These are phyloP conservation scores for Danio tinwini DNA, from an alignment of 2,797 vertebrate genomes.

Conservation along the genomic window DNA sequence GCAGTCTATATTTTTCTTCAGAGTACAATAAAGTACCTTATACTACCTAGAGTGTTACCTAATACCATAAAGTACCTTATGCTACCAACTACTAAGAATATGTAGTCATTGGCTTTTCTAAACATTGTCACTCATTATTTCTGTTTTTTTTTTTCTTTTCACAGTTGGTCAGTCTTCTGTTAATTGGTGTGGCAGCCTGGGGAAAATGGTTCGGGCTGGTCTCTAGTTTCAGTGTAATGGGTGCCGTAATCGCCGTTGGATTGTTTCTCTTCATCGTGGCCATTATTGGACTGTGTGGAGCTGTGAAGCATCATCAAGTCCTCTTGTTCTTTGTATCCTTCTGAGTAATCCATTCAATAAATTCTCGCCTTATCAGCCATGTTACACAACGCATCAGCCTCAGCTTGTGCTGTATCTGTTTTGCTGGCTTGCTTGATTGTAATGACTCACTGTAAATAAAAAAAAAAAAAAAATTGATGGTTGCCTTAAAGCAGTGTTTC, in stretches of 20 bases:
- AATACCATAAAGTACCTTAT: too few relatives aligned
- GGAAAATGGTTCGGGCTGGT: conserved; percentile 93
- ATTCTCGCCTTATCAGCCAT: not conserved
- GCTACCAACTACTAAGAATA: too few relatives aligned
- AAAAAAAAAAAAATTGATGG: too few relatives aligned
- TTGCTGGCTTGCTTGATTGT: not conserved
- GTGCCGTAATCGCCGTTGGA: conserved; percentile 88
- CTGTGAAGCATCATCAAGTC: conserved; percentile 93
- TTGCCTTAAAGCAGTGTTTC: too few relatives aligned
- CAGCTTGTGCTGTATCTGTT: not conserved
- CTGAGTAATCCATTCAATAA: not conserved
- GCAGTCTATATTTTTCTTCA: too few relatives aligned
- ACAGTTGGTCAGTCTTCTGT: conserved; percentile 91
- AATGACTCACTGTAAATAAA: too few relatives aligned
- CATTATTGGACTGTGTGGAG: conserved; percentile 88
- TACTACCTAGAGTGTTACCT: too few relatives aligned
- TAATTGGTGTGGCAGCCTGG: conserved; percentile 91
- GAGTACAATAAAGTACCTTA: too few relatives aligned
- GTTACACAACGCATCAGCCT: not conserved
- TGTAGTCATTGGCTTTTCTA: not conserved
- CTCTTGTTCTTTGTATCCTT: conserved; percentile 99
- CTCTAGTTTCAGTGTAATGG: conserved; percentile 91
- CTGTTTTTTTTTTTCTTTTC: not conserved
- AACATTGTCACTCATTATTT: not conserved
- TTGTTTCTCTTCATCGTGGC: conserved; percentile 91